A percentile compares a stretch with the other conserved stretches of the same genome.
These are phyloP conservation scores for Gephyroberyx darwinii DNA, from an alignment of 2,797 vertebrate species.

Conservation along the genomic window DNA sequence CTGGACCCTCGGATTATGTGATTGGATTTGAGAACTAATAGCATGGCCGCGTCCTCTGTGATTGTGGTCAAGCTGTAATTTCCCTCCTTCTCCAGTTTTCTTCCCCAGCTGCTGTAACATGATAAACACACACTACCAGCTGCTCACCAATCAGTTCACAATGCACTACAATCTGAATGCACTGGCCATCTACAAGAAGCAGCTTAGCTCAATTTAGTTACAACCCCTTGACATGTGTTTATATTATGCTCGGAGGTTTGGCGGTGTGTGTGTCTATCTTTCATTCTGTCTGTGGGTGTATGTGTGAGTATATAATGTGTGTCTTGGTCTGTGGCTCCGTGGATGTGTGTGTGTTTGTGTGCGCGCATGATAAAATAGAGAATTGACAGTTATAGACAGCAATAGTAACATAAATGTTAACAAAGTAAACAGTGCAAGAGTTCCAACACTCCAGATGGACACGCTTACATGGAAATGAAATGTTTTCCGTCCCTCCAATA, in stretches of 20 bases:
- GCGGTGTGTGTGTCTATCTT: slow-evolving; percentile 15
- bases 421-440: slow-evolving; percentile 9
- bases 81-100: slow-evolving; percentile 44
- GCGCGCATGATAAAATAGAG: too few species aligned
- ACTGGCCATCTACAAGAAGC: slow-evolving; percentile 18
- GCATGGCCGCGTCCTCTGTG: slow-evolving; percentile 59
- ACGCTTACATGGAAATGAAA: slow-evolving; percentile 27
- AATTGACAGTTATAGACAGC: background rate
- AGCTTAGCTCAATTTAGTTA: background rate
- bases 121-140: slow-evolving; percentile 65
- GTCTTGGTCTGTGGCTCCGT: background rate
- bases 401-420: background rate
- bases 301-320: background rate
- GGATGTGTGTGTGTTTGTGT: too few species aligned
- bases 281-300: slow-evolving; percentile 21
- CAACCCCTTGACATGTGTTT: slow-evolving; percentile 11
- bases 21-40: slow-evolving; percentile 69
- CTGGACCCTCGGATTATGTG: slow-evolving; percentile 58
- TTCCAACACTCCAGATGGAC: slow-evolving; percentile 6
- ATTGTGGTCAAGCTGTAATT: slow-evolving; percentile 72
- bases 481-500: background rate
- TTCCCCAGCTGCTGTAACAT: slow-evolving; percentile 48
- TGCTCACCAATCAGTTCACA: slow-evolving; percentile 50
- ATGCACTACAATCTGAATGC: slow-evolving; percentile 14
- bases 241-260: slow-evolving; percentile 25